Conservation (phyloP, 2,113 vertebrate genomes). For the Heterochromis multidens region DNA sequence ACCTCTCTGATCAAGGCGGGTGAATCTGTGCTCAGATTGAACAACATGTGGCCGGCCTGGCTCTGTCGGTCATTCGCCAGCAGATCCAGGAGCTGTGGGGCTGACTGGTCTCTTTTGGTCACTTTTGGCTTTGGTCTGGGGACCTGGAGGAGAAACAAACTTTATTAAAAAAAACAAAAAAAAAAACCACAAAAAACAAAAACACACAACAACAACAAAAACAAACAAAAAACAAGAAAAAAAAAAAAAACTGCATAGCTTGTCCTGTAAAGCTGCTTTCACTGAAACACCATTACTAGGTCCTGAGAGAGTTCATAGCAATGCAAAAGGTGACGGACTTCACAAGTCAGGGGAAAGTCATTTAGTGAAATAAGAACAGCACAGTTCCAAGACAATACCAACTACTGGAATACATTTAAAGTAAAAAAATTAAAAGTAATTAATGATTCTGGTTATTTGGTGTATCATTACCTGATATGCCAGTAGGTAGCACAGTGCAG, state of each 20-base stretch:
- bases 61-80: conserved; percentile 91
- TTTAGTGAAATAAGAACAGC: not conserved
- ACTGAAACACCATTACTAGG: not conserved
- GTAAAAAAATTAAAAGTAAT: not conserved
- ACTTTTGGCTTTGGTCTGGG: conserved; percentile 88
- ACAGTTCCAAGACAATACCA: not conserved
- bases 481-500: conserved; percentile 87
- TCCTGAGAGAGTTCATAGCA: not conserved
- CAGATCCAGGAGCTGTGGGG: conserved; percentile 81
- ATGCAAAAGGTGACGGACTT: too few species aligned
- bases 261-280: not conserved
- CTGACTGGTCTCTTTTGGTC: conserved; percentile 81
- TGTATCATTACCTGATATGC: conserved; percentile 86
- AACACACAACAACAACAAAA: too few species aligned
- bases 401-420: not conserved
- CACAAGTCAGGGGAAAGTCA: not conserved
- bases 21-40: conserved; percentile 83
- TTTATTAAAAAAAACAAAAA: not conserved
- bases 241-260: not conserved
- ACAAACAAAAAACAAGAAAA: not conserved
- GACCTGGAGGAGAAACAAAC: conserved; percentile 67
- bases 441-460: not conserved
- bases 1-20: conserved; percentile 83
- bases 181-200: not conserved
- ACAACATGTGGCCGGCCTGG: conserved; percentile 93